phyloP scores from a whole-genome alignment of 1,140 invertebrate species.

The Dinothrombium tinctorium region DNA sequence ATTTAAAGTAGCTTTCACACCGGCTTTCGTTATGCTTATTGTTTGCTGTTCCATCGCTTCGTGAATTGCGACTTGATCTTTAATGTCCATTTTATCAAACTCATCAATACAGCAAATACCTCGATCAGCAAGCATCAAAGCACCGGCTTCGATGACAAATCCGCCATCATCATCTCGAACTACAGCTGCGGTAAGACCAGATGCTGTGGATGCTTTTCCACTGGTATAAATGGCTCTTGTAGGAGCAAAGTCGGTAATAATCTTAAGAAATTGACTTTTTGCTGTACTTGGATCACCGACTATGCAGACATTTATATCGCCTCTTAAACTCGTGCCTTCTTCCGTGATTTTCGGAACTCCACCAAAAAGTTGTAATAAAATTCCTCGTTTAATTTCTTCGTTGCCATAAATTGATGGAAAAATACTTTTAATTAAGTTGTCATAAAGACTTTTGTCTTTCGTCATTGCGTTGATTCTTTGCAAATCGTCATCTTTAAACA shows the following conservation, averaged over 20 bases:
- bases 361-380: constrained; percentile 89
- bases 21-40: constrained; percentile 94
- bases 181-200: constrained; percentile 91
- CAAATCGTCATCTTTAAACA: constrained; percentile 65
- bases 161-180: constrained; percentile 92
- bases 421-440: constrained; percentile 70
- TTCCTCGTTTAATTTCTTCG: constrained; percentile 85
- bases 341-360: constrained; percentile 85
- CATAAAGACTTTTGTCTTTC: constrained; percentile 68
- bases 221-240: constrained; percentile 82
- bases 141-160: constrained; percentile 98
- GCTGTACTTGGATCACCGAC: constrained; percentile 97
- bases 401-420: constrained; percentile 96
- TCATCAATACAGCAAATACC: constrained; percentile 99
- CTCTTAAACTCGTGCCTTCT: constrained; percentile 59
- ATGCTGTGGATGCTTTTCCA: constrained; percentile 89
- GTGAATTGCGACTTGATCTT: constrained; percentile 96
- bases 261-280: constrained; percentile 88
- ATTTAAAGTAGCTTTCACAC: constrained; percentile 84
- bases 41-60: constrained; percentile 99
- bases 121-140: constrained; percentile 85
- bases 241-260: constrained; percentile 78
- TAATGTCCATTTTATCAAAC: constrained; percentile 97
- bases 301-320: constrained; percentile 93
- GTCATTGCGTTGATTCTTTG: constrained; percentile 93